phyloP scores from a whole-genome alignment of 1,140 invertebrate species.

The Anthonomus grandis region DNA sequence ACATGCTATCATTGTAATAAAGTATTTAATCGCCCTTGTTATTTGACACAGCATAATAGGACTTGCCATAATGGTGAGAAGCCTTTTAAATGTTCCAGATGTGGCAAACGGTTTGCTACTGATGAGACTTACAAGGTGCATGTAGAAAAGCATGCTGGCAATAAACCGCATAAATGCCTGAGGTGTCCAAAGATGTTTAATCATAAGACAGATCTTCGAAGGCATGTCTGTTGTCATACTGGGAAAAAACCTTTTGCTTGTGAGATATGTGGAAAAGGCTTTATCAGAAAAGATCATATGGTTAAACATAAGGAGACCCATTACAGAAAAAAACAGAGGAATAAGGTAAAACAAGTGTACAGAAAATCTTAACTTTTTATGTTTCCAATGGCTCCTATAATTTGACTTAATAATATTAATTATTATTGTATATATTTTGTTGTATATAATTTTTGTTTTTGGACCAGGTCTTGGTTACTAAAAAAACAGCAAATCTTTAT shows the following conservation, averaged over 20 bases:
- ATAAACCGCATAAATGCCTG: slow-evolving; percentile 86
- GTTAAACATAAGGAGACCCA: slow-evolving; percentile 89
- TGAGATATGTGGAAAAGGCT: slow-evolving; percentile 79
- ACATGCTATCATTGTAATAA: slow-evolving; percentile 83
- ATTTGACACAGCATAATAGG: slow-evolving; percentile 86
- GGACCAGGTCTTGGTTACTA: background rate
- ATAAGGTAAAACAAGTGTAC: slow-evolving; percentile 11
- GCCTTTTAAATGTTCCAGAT: slow-evolving; percentile 78
- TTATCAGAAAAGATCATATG: slow-evolving; percentile 93
- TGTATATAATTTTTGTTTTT: slow-evolving; percentile 18
- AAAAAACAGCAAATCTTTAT: background rate
- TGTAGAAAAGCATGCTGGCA: slow-evolving; percentile 70
- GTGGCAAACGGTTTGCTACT: slow-evolving; percentile 77
- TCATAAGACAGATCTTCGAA: slow-evolving; percentile 86
- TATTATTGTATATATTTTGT: slow-evolving; percentile 11
- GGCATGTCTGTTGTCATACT: slow-evolving; percentile 84
- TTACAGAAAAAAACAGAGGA: slow-evolving; percentile 41
- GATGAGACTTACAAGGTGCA: slow-evolving; percentile 67
- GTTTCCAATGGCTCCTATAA: background rate
- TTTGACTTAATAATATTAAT: slow-evolving; percentile 4
- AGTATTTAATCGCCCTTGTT: slow-evolving; percentile 80
- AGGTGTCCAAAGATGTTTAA: slow-evolving; percentile 86
- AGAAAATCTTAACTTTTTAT: background rate
- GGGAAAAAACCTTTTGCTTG: slow-evolving; percentile 79
- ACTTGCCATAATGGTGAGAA: slow-evolving; percentile 83